A percentile compares a stretch with the other conserved stretches of the same genome.
Evolutionary conservation across 2,113 vertebrate species (phyloP).

Genomic region (Aplodontia rufa): DNA sequence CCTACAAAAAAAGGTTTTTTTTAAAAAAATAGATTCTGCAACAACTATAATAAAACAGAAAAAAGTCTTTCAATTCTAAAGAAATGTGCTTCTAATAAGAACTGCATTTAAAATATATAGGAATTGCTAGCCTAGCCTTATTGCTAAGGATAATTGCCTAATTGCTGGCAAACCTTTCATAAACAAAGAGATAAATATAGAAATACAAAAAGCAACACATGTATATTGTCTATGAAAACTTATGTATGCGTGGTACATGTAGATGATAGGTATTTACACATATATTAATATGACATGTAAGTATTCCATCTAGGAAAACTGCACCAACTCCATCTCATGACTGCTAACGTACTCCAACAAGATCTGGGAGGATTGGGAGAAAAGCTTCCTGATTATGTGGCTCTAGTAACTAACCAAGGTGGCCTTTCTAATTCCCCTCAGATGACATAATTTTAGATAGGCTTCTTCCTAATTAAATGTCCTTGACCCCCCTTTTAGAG

Average conservation of each 20-base stretch:
- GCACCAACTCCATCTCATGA: neutral
- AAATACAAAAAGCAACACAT: neutral
- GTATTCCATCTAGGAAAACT: neutral
- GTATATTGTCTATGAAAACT: neutral
- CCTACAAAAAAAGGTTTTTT: neutral
- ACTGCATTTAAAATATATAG: neutral
- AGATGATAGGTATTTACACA: neutral
- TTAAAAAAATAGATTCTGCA: neutral
- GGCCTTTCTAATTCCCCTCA: neutral
- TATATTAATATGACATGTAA: neutral
- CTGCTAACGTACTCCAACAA: conserved; percentile 11
- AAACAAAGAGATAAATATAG: neutral
- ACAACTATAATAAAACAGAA: neutral
- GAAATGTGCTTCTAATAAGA: neutral
- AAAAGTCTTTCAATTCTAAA: neutral
- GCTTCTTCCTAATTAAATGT: neutral
- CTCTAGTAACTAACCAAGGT: neutral
- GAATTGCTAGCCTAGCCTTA: neutral
- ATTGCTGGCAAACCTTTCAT: neutral
- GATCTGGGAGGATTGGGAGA: neutral
- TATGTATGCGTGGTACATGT: neutral
- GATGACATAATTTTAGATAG: neutral
- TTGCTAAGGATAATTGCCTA: neutral
- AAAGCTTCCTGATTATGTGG: conserved; percentile 9
- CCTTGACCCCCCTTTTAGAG: neutral